These are phyloP conservation scores for Acromyrmex charruanus DNA, from an alignment of 1,140 invertebrate species.

Conservation along the genomic window DNA sequence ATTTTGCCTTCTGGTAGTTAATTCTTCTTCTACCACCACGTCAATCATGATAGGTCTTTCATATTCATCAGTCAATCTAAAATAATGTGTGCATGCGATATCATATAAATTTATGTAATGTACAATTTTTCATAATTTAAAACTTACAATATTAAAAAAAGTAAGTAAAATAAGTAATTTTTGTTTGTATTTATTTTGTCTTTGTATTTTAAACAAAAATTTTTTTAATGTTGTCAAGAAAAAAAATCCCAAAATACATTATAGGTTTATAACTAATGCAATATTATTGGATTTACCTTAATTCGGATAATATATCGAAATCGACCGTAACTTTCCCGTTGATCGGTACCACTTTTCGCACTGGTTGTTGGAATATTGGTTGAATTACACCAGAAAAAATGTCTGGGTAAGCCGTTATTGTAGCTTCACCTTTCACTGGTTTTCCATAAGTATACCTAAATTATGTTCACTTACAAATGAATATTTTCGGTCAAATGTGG, in stretches of 20 bases:
- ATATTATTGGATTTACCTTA: slow-evolving; percentile 84
- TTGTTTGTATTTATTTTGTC: too few relatives aligned
- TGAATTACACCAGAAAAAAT: slow-evolving; percentile 93
- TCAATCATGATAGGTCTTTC: slow-evolving; percentile 92
- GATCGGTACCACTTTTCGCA: slow-evolving; percentile 93
- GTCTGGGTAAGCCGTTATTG: slow-evolving; percentile 91
- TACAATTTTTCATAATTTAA: neutral
- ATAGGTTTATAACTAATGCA: neutral
- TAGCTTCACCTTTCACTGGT: slow-evolving; percentile 93
- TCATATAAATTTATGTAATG: neutral
- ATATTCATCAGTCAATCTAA: slow-evolving; percentile 90
- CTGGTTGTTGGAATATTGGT: slow-evolving; percentile 91
- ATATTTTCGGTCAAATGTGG: slow-evolving; percentile 60
- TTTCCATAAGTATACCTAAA: slow-evolving; percentile 93
- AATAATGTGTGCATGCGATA: neutral
- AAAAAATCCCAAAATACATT: neutral
- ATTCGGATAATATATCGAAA: slow-evolving; percentile 91
- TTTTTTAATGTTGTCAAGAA: neutral
- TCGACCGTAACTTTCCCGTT: slow-evolving; percentile 92
- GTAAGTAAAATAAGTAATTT: neutral
- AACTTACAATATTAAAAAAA: neutral
- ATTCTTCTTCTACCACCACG: slow-evolving; percentile 92
- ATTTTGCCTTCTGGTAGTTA: slow-evolving; percentile 94
- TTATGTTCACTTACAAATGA: slow-evolving; percentile 69
- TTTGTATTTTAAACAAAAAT: slow-evolving; percentile 4